Conservation (phyloP, 2,113 vertebrate species). For the Hucho hucho region DNA sequence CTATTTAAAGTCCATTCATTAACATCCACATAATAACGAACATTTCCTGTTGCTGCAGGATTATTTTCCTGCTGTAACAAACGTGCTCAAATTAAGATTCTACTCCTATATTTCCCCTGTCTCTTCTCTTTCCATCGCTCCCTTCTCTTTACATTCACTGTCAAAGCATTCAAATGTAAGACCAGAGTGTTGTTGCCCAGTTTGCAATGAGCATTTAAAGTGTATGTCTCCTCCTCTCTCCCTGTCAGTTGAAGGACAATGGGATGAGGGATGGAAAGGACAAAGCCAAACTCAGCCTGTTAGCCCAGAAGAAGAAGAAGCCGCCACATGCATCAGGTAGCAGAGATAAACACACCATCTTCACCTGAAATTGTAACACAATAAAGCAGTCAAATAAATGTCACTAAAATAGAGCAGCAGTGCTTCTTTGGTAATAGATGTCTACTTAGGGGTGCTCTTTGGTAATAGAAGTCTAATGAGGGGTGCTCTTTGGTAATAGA, state of each 20-base stretch:
- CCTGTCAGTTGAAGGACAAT: slow-evolving; percentile 61
- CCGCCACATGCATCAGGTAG: slow-evolving; percentile 79
- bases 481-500: too few species aligned
- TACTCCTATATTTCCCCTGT: background rate
- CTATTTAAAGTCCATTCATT: too few species aligned
- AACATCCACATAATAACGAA: background rate
- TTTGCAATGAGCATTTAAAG: background rate
- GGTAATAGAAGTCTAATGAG: too few species aligned
- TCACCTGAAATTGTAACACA: background rate
- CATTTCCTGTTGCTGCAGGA: background rate
- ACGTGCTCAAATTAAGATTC: too few species aligned
- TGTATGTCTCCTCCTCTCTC: slow-evolving; percentile 6
- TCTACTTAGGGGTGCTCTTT: background rate
- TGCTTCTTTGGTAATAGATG: background rate
- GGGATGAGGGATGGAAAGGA: slow-evolving; percentile 73
- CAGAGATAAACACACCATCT: background rate
- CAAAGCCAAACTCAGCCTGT: slow-evolving; percentile 63
- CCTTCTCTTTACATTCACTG: background rate
- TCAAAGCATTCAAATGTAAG: too few species aligned
- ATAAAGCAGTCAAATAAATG: background rate
- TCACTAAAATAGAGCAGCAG: too few species aligned
- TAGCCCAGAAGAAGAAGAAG: slow-evolving; percentile 76
- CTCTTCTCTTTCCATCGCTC: slow-evolving; percentile 12
- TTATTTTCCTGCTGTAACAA: too few species aligned
- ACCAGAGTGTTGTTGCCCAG: too few species aligned